Percentiles rank a stretch among this genome's conserved stretches.
Conservation (phyloP, 2,888 invertebrate genomes). For the Eurytoma californica region DNA sequence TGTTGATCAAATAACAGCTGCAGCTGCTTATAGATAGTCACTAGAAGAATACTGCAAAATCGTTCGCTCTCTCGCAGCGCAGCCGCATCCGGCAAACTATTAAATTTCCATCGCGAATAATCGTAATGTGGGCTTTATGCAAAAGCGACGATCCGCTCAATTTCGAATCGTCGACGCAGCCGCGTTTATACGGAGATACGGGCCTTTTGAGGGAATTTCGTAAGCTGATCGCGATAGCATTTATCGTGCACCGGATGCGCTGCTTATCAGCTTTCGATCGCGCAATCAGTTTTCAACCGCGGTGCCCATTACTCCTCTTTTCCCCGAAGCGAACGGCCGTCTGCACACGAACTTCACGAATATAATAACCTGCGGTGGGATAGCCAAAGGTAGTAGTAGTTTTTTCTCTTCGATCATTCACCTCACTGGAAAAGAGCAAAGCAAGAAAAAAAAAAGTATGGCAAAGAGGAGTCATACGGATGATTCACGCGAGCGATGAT, state of each 20-base stretch:
- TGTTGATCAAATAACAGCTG: too few relatives aligned
- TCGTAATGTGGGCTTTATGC: neutral
- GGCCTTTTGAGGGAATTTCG: too few relatives aligned
- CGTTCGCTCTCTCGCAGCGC: too few relatives aligned
- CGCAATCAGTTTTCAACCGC: slow-evolving; percentile 37
- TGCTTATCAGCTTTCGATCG: slow-evolving; percentile 41
- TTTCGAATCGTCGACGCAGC: neutral
- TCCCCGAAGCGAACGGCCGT: neutral
- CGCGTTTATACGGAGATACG: neutral
- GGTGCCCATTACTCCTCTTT: neutral
- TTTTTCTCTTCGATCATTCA: neutral
- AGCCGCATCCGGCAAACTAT: neutral
- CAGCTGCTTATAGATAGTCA: too few relatives aligned
- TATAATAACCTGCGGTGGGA: neutral
- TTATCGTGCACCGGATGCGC: slow-evolving; percentile 31
- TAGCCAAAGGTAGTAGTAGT: neutral
- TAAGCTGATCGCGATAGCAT: neutral
- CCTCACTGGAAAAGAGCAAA: neutral
- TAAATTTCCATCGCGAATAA: slow-evolving; percentile 11
- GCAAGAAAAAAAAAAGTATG: neutral
- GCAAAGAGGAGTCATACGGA: neutral
- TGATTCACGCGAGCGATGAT: slow-evolving; percentile 14
- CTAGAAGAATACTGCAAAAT: too few relatives aligned
- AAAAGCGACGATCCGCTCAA: slow-evolving; percentile 10
- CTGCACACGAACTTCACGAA: neutral